A percentile compares a stretch with the other conserved stretches of the same genome.
Conservation (phyloP, 2,888 invertebrate species). For the Eugnorisma glareosa region DNA sequence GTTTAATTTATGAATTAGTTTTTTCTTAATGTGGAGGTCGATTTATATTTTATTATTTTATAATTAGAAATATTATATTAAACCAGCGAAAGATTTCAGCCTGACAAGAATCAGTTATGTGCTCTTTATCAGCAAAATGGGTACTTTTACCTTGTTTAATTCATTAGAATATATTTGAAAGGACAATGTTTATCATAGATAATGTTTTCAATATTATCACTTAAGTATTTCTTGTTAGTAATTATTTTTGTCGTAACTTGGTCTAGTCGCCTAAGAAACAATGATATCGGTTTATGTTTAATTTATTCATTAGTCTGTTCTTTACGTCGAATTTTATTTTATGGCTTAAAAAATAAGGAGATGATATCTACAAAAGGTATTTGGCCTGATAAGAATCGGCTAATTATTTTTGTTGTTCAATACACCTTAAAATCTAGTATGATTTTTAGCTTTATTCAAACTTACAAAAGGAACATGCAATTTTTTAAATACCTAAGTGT, state of each 20-base stretch:
- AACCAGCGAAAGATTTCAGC: neutral
- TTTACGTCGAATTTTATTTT: neutral
- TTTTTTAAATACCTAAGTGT: neutral
- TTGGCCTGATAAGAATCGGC: neutral
- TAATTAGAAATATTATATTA: neutral
- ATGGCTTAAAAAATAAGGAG: neutral
- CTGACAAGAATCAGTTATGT: neutral
- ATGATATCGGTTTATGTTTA: constrained; percentile 35
- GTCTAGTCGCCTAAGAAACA: constrained; percentile 48
- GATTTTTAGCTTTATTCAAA: neutral
- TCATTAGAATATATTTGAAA: constrained; percentile 18
- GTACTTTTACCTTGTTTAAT: neutral
- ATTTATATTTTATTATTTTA: constrained; percentile 1
- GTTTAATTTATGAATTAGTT: constrained; percentile 2
- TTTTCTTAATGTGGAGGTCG: neutral
- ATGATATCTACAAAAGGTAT: neutral
- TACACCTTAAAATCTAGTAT: neutral
- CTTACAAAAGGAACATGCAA: neutral
- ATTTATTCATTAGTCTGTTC: constrained; percentile 34
- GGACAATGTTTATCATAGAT: constrained; percentile 5
- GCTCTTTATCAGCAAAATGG: neutral
- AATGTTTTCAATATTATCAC: constrained; percentile 2
- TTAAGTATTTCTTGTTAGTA: constrained; percentile 34
- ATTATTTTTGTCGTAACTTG: constrained; percentile 36
- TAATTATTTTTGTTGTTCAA: neutral